These are phyloP conservation scores for Pyrgus malvae DNA, from an alignment of 2,888 invertebrate species.

Conservation along the genomic window DNA sequence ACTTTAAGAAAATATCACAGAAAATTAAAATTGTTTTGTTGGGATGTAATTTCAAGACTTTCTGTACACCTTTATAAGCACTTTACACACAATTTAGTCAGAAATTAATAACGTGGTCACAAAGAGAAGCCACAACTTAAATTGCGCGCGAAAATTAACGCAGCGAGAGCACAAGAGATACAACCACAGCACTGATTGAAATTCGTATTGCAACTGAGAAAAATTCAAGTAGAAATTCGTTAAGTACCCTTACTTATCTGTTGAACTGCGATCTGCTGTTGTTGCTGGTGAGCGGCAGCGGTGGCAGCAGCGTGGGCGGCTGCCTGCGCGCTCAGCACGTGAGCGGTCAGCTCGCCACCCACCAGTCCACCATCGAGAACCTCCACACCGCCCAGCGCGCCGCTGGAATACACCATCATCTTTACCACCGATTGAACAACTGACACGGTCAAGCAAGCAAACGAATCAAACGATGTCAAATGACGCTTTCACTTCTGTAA, in stretches of 20 bases:
- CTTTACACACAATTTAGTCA: too few relatives aligned
- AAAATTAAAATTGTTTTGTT: too few relatives aligned
- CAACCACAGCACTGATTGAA: too few relatives aligned
- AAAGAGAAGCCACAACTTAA: too few relatives aligned
- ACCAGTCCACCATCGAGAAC: conserved; percentile 70
- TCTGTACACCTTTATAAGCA: too few relatives aligned
- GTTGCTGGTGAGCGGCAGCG: conserved; percentile 66
- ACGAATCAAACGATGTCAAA: conserved; percentile 22
- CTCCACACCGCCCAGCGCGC: conserved; percentile 79
- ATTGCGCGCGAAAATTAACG: too few relatives aligned
- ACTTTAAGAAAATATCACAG: too few relatives aligned
- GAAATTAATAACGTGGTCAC: too few relatives aligned
- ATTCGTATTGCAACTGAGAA: too few relatives aligned
- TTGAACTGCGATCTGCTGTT: conserved; percentile 68
- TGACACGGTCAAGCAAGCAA: conserved; percentile 35
- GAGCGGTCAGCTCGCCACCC: conserved; percentile 69
- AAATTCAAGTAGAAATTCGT: conserved; percentile 10
- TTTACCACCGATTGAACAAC: conserved; percentile 53
- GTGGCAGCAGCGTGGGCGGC: conserved; percentile 75
- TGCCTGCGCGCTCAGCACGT: conserved; percentile 73
- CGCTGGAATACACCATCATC: conserved; percentile 80
- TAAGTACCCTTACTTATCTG: conserved; percentile 62
- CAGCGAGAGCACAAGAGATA: too few relatives aligned
- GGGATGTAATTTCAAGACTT: too few relatives aligned
- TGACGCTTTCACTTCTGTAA: conserved; percentile 36